phyloP scores from a whole-genome alignment of 64 coral and sea anemone genomes.

The Actinia equina region DNA sequence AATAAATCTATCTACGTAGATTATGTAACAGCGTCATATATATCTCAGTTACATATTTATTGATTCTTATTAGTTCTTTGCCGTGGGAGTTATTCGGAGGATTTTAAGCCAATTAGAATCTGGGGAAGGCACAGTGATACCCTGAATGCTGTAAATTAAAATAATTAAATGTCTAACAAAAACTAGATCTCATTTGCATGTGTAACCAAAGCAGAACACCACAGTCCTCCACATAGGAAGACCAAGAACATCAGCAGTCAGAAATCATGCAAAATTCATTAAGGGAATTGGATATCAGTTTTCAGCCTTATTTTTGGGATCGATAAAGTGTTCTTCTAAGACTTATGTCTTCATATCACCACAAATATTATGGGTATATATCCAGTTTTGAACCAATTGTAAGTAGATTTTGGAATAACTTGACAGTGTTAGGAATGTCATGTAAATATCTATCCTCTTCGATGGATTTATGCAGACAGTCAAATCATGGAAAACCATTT shows the following conservation, averaged over 20 bases:
- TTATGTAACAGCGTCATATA: background rate
- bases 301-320: background rate
- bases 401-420: background rate
- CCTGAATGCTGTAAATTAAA: background rate
- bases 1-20: too few relatives aligned
- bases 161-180: background rate
- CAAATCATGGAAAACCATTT: too few relatives aligned
- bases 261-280: constrained; percentile 12
- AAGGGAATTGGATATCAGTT: background rate
- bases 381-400: constrained; percentile 8
- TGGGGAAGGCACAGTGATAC: background rate
- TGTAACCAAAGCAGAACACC: background rate
- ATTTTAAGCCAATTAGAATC: background rate
- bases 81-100: background rate
- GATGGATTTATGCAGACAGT: too few relatives aligned
- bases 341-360: background rate
- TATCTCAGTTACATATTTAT: background rate
- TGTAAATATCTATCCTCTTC: background rate
- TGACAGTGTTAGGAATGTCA: background rate
- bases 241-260: background rate
- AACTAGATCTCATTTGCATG: background rate
- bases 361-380: background rate
- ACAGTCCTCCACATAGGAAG: background rate
- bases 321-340: background rate
- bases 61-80: background rate